Evolutionary conservation across 1,140 invertebrate species (phyloP), one percentile per base, ranked within the genome.

Genomic region (Copidosoma floridanum): DNA sequence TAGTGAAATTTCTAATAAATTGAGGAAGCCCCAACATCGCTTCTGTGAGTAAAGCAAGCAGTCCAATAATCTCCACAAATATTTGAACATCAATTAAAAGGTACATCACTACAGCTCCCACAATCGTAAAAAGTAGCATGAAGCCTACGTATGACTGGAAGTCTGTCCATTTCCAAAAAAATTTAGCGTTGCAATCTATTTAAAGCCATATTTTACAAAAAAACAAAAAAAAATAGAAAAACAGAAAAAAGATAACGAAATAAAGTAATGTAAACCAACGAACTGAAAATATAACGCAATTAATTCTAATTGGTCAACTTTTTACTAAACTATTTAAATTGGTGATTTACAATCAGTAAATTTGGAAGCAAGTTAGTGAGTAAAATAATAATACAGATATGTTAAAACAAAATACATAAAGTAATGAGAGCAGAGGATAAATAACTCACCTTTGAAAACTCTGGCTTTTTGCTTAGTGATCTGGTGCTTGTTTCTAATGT

Each of bases 81-180:
- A 90, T 81, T 16, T 85, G 79, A 67, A 89, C 84, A 66, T 92
- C 86, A 54, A 95, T 83, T 71, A 98, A 86, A 38, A 97, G 71
- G 79, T 94, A 98, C 73, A 94, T 98, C 26, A 97, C 71, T 18
- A 93, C 75, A 35, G 92, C 91, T 21, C 91, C 86, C 6, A 91
- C 73, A 16, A 90, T 85, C 52, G 91, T 89, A 78, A 99, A 96
- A 2, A 91, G 82, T 46, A 92, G 77, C 82, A 97, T 89, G 74
- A 95, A 99, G 72, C 98, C 91, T 61, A 99, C 70, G 71, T 98
- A 99, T 43, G 95, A 98, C 74, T 92, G 88, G 75, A 99, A 97
- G 81, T 99, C 95, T 58, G 95, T 97, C 97, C 97, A 99, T 73
- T 93, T 90, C 97, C 97, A 99, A 85, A 99, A 99, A 81, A 92